Evolutionary conservation across 2,797 vertebrate species (phyloP).

Genomic region (Tangara arthus): DNA sequence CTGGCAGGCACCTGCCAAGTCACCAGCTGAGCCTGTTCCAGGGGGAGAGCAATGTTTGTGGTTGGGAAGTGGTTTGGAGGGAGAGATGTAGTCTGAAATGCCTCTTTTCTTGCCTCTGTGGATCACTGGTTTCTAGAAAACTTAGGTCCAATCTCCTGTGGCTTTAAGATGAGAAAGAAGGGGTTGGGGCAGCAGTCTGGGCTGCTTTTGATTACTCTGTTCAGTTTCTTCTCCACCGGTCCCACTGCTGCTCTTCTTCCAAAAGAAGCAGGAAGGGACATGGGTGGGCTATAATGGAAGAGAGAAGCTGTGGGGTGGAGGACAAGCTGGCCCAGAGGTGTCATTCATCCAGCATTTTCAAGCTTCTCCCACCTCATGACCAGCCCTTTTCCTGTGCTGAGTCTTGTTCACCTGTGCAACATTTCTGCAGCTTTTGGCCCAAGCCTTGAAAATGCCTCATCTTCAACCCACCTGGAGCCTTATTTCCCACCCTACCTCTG

Average conservation of each 20-base stretch:
- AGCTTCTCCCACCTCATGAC: neutral
- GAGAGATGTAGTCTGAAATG: neutral
- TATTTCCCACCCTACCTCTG: conserved; percentile 6
- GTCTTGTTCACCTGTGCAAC: neutral
- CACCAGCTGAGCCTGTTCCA: neutral
- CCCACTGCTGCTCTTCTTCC: neutral
- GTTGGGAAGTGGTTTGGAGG: neutral
- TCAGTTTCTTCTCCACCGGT: neutral
- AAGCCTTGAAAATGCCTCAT: conserved; percentile 5
- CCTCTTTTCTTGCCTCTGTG: neutral
- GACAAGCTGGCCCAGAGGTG: neutral
- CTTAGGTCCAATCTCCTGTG: neutral
- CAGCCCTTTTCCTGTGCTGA: neutral
- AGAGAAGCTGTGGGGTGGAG: neutral
- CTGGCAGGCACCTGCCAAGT: neutral
- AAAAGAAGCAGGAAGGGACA: neutral
- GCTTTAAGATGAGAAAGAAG: neutral
- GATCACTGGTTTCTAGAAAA: neutral
- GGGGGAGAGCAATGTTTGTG: neutral
- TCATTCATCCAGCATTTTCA: neutral
- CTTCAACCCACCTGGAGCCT: conserved; percentile 6
- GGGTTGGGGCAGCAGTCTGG: neutral
- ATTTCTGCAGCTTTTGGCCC: neutral
- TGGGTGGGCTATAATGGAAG: neutral
- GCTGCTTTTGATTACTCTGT: neutral